Evolutionary conservation across 2,113 vertebrate species (phyloP).

Genomic region (Oryzias celebensis): DNA sequence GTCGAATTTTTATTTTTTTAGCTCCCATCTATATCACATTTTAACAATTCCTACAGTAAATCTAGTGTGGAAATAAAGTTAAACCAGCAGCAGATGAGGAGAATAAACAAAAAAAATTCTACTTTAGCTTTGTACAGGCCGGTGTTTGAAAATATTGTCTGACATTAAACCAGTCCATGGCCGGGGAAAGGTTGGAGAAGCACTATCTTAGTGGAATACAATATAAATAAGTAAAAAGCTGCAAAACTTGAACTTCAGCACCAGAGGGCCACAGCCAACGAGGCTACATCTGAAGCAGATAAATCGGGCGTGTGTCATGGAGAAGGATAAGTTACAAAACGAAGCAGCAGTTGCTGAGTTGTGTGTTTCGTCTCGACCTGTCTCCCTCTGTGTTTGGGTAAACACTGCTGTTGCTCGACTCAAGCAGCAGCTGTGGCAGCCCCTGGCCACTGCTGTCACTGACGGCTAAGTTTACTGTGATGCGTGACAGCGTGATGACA

Average conservation of each 20-base stretch:
- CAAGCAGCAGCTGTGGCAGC: slow-evolving; percentile 43
- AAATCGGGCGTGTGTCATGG: slow-evolving; percentile 32
- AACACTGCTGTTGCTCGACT: slow-evolving; percentile 35
- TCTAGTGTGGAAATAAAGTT: too few species aligned
- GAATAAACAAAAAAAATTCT: too few species aligned
- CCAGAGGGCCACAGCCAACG: slow-evolving; percentile 36
- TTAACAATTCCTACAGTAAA: too few species aligned
- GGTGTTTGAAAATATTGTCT: too few species aligned
- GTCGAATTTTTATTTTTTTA: too few species aligned
- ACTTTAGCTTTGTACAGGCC: too few species aligned
- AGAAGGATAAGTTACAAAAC: slow-evolving; percentile 31
- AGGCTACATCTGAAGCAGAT: slow-evolving; percentile 40
- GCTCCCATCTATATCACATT: too few species aligned
- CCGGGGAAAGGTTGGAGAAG: too few species aligned
- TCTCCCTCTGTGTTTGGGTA: slow-evolving; percentile 50
- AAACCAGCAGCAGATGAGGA: too few species aligned
- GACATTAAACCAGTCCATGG: too few species aligned
- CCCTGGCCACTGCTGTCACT: slow-evolving; percentile 30
- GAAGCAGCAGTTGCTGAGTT: slow-evolving; percentile 44
- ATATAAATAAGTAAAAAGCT: slow-evolving; percentile 11
- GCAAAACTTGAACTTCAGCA: slow-evolving; percentile 9
- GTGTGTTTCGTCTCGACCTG: slow-evolving; percentile 50
- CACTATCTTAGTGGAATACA: too few species aligned
- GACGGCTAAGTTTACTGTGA: slow-evolving; percentile 55
- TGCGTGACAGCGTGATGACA: slow-evolving; percentile 47